Evolutionary conservation across 2,797 vertebrate species (phyloP).

Genomic region (Crocidura indochinensis): DNA sequence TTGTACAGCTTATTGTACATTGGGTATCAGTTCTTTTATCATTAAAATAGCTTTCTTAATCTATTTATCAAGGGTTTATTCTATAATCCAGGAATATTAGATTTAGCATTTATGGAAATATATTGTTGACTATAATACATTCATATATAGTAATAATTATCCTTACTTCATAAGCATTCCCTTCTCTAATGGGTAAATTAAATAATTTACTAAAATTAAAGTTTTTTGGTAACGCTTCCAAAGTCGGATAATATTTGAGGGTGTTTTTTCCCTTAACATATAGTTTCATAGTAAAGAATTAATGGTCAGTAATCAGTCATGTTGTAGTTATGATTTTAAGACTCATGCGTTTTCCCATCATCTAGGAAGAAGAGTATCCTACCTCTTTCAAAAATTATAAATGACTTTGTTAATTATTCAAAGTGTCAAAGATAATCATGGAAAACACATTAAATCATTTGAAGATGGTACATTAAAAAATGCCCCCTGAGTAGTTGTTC

Average conservation of each 20-base stretch:
- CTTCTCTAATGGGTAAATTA: too few species aligned
- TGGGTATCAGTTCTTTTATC: too few species aligned
- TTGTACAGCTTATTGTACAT: too few species aligned
- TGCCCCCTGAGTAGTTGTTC: slow-evolving; percentile 70
- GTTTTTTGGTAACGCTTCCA: too few species aligned
- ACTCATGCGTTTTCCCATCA: slow-evolving; percentile 51
- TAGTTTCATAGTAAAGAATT: background rate
- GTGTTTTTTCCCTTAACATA: slow-evolving; percentile 4
- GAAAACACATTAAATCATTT: slow-evolving; percentile 83
- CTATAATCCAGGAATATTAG: too few species aligned
- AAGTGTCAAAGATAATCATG: slow-evolving; percentile 86
- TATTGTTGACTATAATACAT: background rate
- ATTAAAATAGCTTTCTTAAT: background rate
- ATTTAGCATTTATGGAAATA: too few species aligned
- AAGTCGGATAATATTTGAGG: slow-evolving; percentile 11
- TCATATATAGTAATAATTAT: background rate
- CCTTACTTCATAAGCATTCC: too few species aligned
- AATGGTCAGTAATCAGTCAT: background rate
- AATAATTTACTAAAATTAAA: background rate
- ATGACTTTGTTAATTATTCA: slow-evolving; percentile 84
- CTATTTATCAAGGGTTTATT: background rate
- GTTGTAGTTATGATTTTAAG: slow-evolving; percentile 36
- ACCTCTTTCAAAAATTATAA: slow-evolving; percentile 77
- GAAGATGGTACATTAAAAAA: slow-evolving; percentile 76
- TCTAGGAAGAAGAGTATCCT: slow-evolving; percentile 46